Base-by-base conservation (phyloP, 2,888 invertebrate species). In the Sinhomidia bicolor region DNA sequence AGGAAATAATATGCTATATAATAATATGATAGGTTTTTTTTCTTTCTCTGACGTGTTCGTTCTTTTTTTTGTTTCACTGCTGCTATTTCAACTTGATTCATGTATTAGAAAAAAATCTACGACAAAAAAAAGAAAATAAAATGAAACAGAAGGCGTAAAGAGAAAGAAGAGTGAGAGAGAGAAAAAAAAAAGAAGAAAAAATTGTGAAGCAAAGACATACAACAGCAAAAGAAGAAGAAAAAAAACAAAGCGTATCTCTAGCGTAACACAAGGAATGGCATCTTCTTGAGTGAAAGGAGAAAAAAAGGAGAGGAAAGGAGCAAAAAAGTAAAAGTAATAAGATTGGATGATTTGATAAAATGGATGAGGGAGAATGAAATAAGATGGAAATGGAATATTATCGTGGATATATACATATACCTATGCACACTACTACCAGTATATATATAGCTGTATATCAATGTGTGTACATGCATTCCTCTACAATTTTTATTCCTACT, bases 291-390 rank as follows among this genome's bases (percentile, higher is more conserved):
- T 65, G 65, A 65, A 65, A 65, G n/a, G 0, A 44, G 71, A 71
- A 12, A 10, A 44, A 78, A 17, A 17, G 32, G 32, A n/a, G n/a
- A 14, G 26, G 26, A 9, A 26, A 26, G 20, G 51, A 23, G 20
- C 20, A 80, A 65, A 36, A 54, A 84, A 23, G 74, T 84, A 62
- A 36, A 83, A 47, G 86, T 81, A 86, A 86, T 86, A 81, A 81
- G 87, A 87, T 87, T 87, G 81, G 81, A 81, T 87, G 87, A 87
- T 87, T 81, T 36, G 81, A 87, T 87, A 87, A 86, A 86, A 84
- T 47, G 71, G 80, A 85, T 60, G 85, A 60, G 78, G 29, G 20
- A 60, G 36, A 79, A 79, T 14, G 74, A 51, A 76, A 76, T 76
- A 54, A 79, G 54, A 65, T 78, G 85, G 47, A 84, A 74, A 79